These are phyloP conservation scores for Eulemur albifrons DNA, from an alignment of 2,797 vertebrate species.

Conservation along the genomic window DNA sequence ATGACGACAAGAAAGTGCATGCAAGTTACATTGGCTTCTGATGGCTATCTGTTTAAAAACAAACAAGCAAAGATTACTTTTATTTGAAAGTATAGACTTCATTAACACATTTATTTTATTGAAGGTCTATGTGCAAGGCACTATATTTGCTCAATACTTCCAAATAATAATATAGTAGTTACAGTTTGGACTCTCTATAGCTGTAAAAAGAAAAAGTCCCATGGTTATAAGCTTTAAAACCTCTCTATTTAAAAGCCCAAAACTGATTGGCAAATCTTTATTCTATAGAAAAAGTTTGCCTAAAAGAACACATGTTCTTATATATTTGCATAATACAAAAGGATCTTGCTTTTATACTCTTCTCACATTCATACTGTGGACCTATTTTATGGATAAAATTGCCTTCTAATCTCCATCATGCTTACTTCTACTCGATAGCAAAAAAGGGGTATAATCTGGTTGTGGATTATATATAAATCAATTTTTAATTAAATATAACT, in stretches of 20 bases:
- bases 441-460: neutral
- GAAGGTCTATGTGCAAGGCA: neutral
- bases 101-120: constrained; percentile 24
- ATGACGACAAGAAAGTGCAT: constrained; percentile 89
- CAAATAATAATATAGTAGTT: neutral
- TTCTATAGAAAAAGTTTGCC: neutral
- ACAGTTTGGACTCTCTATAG: neutral
- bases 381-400: constrained; percentile 33
- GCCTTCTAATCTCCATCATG: neutral
- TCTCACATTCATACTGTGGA: neutral
- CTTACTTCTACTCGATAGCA: neutral
- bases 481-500: constrained; percentile 26
- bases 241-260: neutral
- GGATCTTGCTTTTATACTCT: neutral
- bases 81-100: constrained; percentile 24
- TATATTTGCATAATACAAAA: constrained; percentile 32
- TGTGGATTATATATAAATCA: constrained; percentile 9
- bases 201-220: neutral
- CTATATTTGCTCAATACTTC: neutral
- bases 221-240: neutral
- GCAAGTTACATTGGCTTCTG: constrained; percentile 85
- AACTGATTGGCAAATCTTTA: neutral
- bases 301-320: neutral
- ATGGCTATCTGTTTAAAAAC: constrained; percentile 85
- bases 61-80: constrained; percentile 18